A percentile compares a stretch with the other conserved stretches of the same genome.
These are phyloP conservation scores for Odontomyia ornata DNA, from an alignment of 2,888 invertebrate species.

Conservation along the genomic window DNA sequence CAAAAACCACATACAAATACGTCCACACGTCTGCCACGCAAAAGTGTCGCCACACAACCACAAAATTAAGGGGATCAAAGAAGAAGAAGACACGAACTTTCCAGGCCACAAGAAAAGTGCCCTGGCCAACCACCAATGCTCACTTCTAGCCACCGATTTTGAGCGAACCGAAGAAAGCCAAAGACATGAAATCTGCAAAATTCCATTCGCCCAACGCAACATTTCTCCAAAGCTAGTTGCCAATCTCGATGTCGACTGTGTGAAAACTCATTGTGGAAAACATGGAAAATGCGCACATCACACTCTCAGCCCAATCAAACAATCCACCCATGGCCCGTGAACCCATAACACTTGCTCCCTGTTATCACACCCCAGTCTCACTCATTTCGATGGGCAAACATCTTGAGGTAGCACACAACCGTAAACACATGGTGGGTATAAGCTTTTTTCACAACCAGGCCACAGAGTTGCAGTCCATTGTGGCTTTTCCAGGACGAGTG, in stretches of 20 bases:
- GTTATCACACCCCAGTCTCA: slow-evolving; percentile 11
- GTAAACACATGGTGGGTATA: slow-evolving; percentile 45
- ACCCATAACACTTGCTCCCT: slow-evolving; percentile 2
- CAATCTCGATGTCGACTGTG: slow-evolving; percentile 14
- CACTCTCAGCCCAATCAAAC: neutral
- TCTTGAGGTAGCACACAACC: slow-evolving; percentile 48
- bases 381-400: slow-evolving; percentile 36
- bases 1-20: slow-evolving; percentile 61
- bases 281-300: slow-evolving; percentile 28
- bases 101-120: slow-evolving; percentile 50
- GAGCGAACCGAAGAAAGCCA: slow-evolving; percentile 1
- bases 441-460: slow-evolving; percentile 33
- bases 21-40: slow-evolving; percentile 58
- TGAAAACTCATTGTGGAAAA: slow-evolving; percentile 20
- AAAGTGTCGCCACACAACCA: slow-evolving; percentile 55
- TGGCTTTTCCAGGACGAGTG: slow-evolving; percentile 44
- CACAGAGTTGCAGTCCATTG: slow-evolving; percentile 39
- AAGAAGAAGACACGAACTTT: slow-evolving; percentile 49
- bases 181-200: slow-evolving; percentile 13
- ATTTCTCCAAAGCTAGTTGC: slow-evolving; percentile 19
- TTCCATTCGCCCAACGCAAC: slow-evolving; percentile 22
- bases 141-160: slow-evolving; percentile 21
- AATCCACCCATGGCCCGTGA: slow-evolving; percentile 4
- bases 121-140: slow-evolving; percentile 45
- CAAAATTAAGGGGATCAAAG: slow-evolving; percentile 48